These are phyloP conservation scores for Heteromyza rotundicornis DNA, from an alignment of 2,888 invertebrate genomes.

Conservation along the genomic window DNA sequence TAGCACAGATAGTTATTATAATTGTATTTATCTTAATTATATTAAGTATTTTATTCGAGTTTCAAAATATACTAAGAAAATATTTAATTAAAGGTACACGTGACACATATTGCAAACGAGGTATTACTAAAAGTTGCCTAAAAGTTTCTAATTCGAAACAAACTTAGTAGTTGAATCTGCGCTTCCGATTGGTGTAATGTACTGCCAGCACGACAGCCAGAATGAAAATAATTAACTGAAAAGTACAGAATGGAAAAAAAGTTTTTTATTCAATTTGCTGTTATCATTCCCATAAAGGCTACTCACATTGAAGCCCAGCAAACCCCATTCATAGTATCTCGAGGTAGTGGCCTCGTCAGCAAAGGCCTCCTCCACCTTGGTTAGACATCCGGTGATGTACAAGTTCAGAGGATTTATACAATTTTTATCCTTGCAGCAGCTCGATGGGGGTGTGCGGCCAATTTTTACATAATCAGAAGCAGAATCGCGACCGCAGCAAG, in stretches of 20 bases:
- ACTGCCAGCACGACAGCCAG: conserved; percentile 48
- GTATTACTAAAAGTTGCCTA: conserved; percentile 10
- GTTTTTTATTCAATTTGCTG: not conserved
- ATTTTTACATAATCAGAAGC: conserved; percentile 46
- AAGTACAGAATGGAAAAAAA: conserved; percentile 6
- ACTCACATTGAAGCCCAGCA: conserved; percentile 50
- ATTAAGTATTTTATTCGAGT: too few relatives aligned
- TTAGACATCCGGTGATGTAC: conserved; percentile 44
- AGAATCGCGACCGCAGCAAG: conserved; percentile 54
- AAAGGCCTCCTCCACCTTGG: conserved; percentile 45
- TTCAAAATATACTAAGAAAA: too few relatives aligned
- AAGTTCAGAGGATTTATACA: conserved; percentile 51
- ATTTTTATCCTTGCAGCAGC: conserved; percentile 51
- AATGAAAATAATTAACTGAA: conserved; percentile 42
- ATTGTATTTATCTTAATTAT: too few relatives aligned
- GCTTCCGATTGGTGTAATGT: conserved; percentile 50
- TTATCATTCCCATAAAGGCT: not conserved
- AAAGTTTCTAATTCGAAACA: not conserved
- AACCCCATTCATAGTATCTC: conserved; percentile 44
- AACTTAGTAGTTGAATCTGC: conserved; percentile 50
- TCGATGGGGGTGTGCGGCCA: conserved; percentile 39
- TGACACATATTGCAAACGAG: conserved; percentile 27
- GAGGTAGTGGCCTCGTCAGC: conserved; percentile 43
- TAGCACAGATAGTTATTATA: too few relatives aligned
- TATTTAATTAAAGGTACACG: conserved; percentile 27